These are phyloP conservation scores for Halictus ligatus DNA, from an alignment of 2,888 invertebrate genomes.

Conservation along the genomic window DNA sequence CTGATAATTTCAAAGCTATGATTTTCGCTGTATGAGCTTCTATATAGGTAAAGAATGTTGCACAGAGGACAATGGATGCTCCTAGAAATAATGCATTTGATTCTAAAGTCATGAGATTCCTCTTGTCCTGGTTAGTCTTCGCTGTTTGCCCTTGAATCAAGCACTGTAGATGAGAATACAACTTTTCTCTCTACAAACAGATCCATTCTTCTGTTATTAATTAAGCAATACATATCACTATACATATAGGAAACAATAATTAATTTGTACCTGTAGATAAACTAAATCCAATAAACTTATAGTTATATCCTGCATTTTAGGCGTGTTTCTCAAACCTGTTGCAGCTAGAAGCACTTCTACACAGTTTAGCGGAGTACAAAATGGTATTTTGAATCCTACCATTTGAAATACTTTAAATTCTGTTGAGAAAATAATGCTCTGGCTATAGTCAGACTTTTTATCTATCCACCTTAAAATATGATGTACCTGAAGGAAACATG, in stretches of 20 bases:
- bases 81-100: conserved; percentile 70
- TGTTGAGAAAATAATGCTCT: conserved; percentile 63
- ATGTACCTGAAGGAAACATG: conserved; percentile 69
- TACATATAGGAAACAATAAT: not conserved
- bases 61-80: conserved; percentile 70
- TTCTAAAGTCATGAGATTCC: conserved; percentile 64
- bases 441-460: conserved; percentile 67
- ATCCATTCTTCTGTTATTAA: conserved; percentile 7
- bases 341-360: conserved; percentile 61
- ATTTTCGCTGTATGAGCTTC: conserved; percentile 22
- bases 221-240: not conserved
- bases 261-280: conserved; percentile 73
- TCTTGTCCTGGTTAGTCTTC: conserved; percentile 23
- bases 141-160: conserved; percentile 41
- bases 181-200: conserved; percentile 58
- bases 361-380: conserved; percentile 62
- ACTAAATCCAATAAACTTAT: conserved; percentile 56
- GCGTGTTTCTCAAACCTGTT: conserved; percentile 49
- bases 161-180: conserved; percentile 53
- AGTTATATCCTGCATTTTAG: conserved; percentile 30
- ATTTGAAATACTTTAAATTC: conserved; percentile 77
- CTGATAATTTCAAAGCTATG: conserved; percentile 61
- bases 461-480: conserved; percentile 71
- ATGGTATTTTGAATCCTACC: conserved; percentile 66
- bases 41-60: conserved; percentile 59